Evolutionary conservation across 2,797 vertebrate species (phyloP), one percentile per base, ranked within the genome.

Genomic region (Garrulus glandarius): DNA sequence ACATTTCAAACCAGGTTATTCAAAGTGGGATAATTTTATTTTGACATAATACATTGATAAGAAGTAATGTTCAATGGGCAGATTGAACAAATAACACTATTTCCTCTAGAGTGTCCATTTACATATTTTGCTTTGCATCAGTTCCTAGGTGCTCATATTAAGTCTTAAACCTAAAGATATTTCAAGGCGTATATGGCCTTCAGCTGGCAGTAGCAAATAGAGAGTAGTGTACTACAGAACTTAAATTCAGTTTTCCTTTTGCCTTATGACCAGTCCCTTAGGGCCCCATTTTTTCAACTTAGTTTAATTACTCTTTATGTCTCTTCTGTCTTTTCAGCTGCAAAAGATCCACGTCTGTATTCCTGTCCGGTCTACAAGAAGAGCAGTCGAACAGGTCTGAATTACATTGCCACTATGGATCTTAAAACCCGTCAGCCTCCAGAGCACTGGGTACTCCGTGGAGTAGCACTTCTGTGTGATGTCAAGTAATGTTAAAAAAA

Each of bases 311-410:
- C 2, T 29, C 39, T 71, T 68, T 53, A 17, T 75, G 10, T 55
- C 27, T 84, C 15, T 72, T 74, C 46, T 94, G 43, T 79, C 72
- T 89, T 92, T 83, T 34, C 70, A 98, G 97, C 76, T 82, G 23
- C 67, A 55, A 99, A 98, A 97, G 99, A 99, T 97, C 81, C 97
- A 24, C 96, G 96, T 32, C 94, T 99, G 55, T 99, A 99, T 95
- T 98, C 98, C 11, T 99, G 99, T 91, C 99, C 99, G 2, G 96
- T 99, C 95, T 99, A 99, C 90, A 99, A 99, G 97, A 99, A 99
- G 96, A 98, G 98, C 1, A 95, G 98, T 17, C 97, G 99, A 89
- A 99, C 98, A 3, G 98, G 99, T 91, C 50, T 98, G 87, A 99
- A 99, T 96, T 99, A 98, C 95, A 99, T 99, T 3, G 98, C 98